Conservation (phyloP, 2,113 vertebrate species). For the Vidua chalybeata region DNA sequence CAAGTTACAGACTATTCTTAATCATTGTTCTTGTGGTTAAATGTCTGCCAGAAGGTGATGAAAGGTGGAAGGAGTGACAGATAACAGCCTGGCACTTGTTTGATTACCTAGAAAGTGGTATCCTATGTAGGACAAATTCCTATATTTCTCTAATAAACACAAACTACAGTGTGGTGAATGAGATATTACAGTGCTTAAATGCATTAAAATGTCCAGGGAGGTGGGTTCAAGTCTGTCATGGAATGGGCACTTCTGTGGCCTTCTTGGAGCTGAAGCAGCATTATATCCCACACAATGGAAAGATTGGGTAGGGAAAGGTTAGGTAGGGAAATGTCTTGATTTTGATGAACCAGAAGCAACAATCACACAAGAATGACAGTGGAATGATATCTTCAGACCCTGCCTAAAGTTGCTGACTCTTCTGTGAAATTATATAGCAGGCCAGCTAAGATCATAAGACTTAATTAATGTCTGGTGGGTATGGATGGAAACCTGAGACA, state of each 20-base stretch:
- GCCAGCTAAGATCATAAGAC: background rate
- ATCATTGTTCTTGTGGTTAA: background rate
- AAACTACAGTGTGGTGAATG: background rate
- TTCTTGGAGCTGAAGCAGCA: background rate
- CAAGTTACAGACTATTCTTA: background rate
- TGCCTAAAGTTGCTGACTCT: background rate
- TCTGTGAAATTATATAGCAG: background rate
- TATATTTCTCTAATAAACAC: background rate
- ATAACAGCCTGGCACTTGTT: background rate
- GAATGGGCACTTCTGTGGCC: background rate
- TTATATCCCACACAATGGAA: background rate
- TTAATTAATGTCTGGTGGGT: background rate
- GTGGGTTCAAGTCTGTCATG: background rate
- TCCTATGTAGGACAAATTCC: background rate
- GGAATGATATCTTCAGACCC: background rate
- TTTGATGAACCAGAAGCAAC: background rate
- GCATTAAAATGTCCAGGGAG: background rate
- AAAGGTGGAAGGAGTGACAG: slow-evolving; percentile 19
- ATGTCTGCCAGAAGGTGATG: slow-evolving; percentile 22
- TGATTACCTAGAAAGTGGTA: background rate
- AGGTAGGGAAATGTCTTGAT: background rate
- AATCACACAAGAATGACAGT: background rate
- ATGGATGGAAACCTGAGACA: background rate
- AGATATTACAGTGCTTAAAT: background rate
- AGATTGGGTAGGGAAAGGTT: background rate